Evolutionary conservation across 2,113 vertebrate genomes (phyloP).

Genomic region (Caranx ignobilis): DNA sequence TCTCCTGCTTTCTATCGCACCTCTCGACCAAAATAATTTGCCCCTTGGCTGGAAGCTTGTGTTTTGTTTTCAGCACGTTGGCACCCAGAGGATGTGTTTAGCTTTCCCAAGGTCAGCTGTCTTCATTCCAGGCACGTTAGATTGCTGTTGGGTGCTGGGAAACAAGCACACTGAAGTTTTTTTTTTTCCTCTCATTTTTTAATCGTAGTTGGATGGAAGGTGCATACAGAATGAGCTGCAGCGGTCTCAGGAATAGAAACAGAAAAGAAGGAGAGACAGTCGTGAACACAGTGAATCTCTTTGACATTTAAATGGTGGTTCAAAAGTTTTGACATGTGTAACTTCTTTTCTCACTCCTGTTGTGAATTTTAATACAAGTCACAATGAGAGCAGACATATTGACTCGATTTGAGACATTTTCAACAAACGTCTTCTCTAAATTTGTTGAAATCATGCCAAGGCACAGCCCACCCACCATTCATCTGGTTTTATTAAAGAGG

Average conservation of each 20-base stretch:
- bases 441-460: slow-evolving; percentile 38
- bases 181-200: slow-evolving; percentile 11
- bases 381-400: not conserved
- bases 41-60: slow-evolving; percentile 54
- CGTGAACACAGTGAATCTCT: not conserved
- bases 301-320: slow-evolving; percentile 28
- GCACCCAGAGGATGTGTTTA: slow-evolving; percentile 65
- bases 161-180: slow-evolving; percentile 57
- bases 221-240: slow-evolving; percentile 54
- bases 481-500: slow-evolving; percentile 28
- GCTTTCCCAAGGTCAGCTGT: slow-evolving; percentile 71
- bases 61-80: slow-evolving; percentile 68
- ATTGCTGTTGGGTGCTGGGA: slow-evolving; percentile 53
- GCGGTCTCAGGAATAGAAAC: slow-evolving; percentile 39
- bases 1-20: slow-evolving; percentile 44
- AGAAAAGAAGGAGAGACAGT: slow-evolving; percentile 1
- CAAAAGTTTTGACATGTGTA: not conserved
- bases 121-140: slow-evolving; percentile 71
- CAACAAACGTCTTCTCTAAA: slow-evolving; percentile 36
- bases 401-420: not conserved
- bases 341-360: slow-evolving; percentile 21
- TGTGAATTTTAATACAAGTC: not conserved
- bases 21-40: slow-evolving; percentile 61
- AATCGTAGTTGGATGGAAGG: slow-evolving; percentile 42
- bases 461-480: slow-evolving; percentile 19